These are phyloP conservation scores for Drosophila murphyi DNA, from an alignment of 1,140 invertebrate species.

Conservation along the genomic window DNA sequence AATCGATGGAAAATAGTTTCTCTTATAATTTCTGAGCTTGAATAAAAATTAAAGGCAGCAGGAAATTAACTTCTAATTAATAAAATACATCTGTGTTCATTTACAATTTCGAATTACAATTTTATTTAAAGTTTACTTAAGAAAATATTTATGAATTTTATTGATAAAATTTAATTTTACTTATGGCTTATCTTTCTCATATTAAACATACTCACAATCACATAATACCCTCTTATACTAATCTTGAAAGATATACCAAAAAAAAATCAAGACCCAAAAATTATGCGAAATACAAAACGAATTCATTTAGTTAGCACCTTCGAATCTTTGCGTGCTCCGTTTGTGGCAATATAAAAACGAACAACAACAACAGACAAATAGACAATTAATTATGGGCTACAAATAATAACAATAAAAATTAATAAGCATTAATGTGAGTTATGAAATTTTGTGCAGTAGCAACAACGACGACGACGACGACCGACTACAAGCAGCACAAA, in stretches of 20 bases:
- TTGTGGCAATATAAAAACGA: conserved; percentile 46
- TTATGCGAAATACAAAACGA: conserved; percentile 28
- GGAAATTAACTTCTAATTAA: no score
- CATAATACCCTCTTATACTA: background rate
- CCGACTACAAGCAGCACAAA: conserved; percentile 11
- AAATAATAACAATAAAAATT: conserved; percentile 62
- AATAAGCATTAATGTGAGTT: conserved; percentile 60
- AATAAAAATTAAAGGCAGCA: no score
- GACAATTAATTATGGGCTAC: conserved; percentile 58
- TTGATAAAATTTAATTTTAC: no score
- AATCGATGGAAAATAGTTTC: no score
- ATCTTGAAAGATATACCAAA: background rate
- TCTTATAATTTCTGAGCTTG: no score
- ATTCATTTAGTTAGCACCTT: conserved; percentile 57
- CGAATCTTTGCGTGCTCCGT: conserved; percentile 22
- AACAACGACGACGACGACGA: background rate
- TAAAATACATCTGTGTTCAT: no score
- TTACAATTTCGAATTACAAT: no score
- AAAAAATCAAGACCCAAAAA: conserved; percentile 7
- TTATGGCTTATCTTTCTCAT: no score
- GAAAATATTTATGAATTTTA: no score
- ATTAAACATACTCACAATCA: no score
- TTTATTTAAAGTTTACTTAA: no score
- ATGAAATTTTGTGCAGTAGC: conserved; percentile 50
- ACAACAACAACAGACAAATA: conserved; percentile 54